Base-by-base conservation (phyloP, 1,140 invertebrate species). In the Saccostrea echinata region DNA sequence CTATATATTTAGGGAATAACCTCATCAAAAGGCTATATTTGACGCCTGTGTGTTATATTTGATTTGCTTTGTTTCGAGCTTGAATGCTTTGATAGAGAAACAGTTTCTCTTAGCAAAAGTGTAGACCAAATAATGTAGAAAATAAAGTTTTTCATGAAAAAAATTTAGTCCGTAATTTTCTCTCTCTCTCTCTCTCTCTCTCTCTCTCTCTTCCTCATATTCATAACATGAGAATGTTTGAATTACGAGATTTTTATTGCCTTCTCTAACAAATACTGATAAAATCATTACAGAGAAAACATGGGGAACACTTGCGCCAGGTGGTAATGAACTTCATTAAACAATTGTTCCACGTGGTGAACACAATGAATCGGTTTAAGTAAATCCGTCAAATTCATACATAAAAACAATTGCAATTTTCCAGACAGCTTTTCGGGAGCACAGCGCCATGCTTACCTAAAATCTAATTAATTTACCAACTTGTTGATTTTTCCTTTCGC, bases 261-360 rank as follows among this genome's bases (percentile, higher is more conserved):
- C 55, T 61, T 61, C n/a, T 61, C 21, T n/a, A 61, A 61, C 55
- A 61, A 61, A 61, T 61, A 61, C 55, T 61, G 55, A 61, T 61
- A 61, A 21, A 18, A 21, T 61, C 55, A 61, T 61, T 21, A 61
- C 16, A 21, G 55, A 21, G 13, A 76, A 33, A 24, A 76, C 43
- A 43, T 4, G 27, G 27, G 27, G 68, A 76, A 30, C 68, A 76
- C 24, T 76, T 76, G 68, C 68, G 68, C 68, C 68, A 76, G 68
- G 68, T 76, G 68, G 68, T 76, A 76, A 76, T 13, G 27, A 76
- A 76, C 11, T 76, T 76, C 30, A 76, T 76, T 33, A 76, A 76
- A 76, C 27, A 76, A 76, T 76, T 76, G 27, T 18, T 76, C 30
- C 68, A 76, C 68, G 27, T 33, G 24, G 68, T 27, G 68, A 30